Percentiles rank a stretch among this genome's conserved stretches.
Evolutionary conservation across 2,113 vertebrate species (phyloP).

Genomic region (Hirundichthys speculiger): DNA sequence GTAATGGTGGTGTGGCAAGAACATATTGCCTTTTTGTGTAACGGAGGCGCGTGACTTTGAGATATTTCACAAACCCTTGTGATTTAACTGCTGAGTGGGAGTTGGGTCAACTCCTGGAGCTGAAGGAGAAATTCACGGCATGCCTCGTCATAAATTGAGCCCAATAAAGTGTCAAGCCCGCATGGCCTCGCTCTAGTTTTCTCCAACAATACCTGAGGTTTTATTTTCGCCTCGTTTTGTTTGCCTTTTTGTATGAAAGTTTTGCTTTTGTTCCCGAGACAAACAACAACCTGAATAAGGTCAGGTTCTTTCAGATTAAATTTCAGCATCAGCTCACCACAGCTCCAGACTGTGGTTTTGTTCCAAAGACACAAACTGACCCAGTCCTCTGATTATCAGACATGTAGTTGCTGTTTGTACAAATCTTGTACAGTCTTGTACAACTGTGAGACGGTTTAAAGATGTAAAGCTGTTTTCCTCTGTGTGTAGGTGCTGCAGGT

Average conservation of each 20-base stretch:
- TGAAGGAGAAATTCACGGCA: slow-evolving; percentile 19
- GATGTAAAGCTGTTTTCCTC: background rate
- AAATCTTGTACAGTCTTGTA: too few relatives aligned
- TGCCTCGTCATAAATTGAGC: slow-evolving; percentile 8
- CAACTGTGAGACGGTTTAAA: background rate
- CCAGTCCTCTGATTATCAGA: too few relatives aligned
- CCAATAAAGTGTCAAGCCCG: background rate
- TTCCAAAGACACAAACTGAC: too few relatives aligned
- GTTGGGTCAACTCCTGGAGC: slow-evolving; percentile 32
- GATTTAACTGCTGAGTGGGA: slow-evolving; percentile 68
- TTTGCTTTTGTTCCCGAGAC: too few relatives aligned
- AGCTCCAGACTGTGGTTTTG: too few relatives aligned
- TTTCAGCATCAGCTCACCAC: too few relatives aligned
- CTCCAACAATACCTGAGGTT: background rate
- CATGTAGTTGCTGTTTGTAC: too few relatives aligned
- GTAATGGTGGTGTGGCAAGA: slow-evolving; percentile 15
- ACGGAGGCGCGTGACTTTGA: slow-evolving; percentile 19
- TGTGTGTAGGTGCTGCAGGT: slow-evolving; percentile 38
- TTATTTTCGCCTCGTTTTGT: too few relatives aligned
- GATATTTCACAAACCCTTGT: slow-evolving; percentile 65
- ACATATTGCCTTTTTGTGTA: slow-evolving; percentile 9
- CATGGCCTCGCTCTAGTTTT: background rate
- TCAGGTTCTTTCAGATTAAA: too few relatives aligned
- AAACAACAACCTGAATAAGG: too few relatives aligned
- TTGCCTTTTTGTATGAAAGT: too few relatives aligned